Evolutionary conservation across 2,888 invertebrate genomes (phyloP).

Genomic region (Esperia sulphurella): DNA sequence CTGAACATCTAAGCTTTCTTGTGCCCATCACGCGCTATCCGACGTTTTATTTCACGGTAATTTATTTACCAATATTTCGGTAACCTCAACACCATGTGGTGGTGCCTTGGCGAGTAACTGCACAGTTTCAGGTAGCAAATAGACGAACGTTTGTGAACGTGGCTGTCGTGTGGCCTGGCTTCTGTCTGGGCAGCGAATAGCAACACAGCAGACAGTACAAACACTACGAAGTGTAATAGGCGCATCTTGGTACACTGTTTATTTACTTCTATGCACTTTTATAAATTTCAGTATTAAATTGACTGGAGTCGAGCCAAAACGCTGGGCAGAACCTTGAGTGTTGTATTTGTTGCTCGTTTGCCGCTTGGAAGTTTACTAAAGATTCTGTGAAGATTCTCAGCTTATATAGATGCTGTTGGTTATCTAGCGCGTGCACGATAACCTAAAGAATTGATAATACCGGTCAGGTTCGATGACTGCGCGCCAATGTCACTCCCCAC

Average conservation of each 20-base stretch:
- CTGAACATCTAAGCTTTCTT: too few relatives aligned
- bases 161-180: conserved; percentile 36
- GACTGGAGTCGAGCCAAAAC: not conserved
- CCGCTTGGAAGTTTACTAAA: conserved; percentile 52
- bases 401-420: conserved; percentile 58
- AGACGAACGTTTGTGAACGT: conserved; percentile 39
- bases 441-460: conserved; percentile 56
- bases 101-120: conserved; percentile 33
- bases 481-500: conserved; percentile 59
- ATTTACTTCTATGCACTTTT: conserved; percentile 1
- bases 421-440: conserved; percentile 73
- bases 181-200: conserved; percentile 31
- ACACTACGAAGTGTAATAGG: conserved; percentile 41
- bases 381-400: conserved; percentile 35
- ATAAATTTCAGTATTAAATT: not conserved
- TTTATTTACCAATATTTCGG: conserved; percentile 12
- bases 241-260: conserved; percentile 43
- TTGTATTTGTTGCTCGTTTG: conserved; percentile 33
- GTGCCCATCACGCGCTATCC: too few relatives aligned
- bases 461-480: conserved; percentile 68
- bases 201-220: conserved; percentile 36
- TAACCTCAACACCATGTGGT: not conserved
- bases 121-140: conserved; percentile 60
- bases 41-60: too few relatives aligned
- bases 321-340: not conserved